These are phyloP conservation scores for Catostylus mosaicus DNA, from an alignment of 30 jellyfish, hydroid and myxozoan genomes.

Conservation along the genomic window DNA sequence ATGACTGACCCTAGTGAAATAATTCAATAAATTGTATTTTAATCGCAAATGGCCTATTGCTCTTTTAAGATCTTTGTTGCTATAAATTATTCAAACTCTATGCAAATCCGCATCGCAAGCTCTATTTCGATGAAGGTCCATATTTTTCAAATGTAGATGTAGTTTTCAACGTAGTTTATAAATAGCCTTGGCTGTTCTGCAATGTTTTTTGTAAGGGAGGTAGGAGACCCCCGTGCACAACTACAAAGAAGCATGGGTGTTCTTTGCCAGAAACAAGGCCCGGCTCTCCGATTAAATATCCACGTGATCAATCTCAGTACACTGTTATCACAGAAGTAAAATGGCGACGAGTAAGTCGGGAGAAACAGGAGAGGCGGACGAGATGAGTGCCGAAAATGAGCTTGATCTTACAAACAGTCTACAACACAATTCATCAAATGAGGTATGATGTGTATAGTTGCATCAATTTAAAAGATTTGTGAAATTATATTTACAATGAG, in stretches of 20 bases:
- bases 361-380: constrained; percentile 41
- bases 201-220: neutral
- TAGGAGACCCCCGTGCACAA: constrained; percentile 35
- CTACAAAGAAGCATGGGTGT: constrained; percentile 29
- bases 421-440: constrained; percentile 18
- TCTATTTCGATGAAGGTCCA: too few relatives aligned
- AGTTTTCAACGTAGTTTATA: too few relatives aligned
- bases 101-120: too few relatives aligned
- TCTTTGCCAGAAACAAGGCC: constrained; percentile 52
- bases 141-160: too few relatives aligned
- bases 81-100: too few relatives aligned
- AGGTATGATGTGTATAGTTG: constrained; percentile 26
- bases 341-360: constrained; percentile 65
- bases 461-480: too few relatives aligned
- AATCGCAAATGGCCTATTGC: too few relatives aligned
- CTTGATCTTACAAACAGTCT: constrained; percentile 7
- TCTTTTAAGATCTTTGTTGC: too few relatives aligned
- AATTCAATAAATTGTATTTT: too few relatives aligned
- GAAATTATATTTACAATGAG: neutral
- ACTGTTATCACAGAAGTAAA: constrained; percentile 40
- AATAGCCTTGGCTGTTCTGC: too few relatives aligned
- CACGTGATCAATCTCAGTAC: constrained; percentile 71
- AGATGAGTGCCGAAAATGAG: constrained; percentile 20
- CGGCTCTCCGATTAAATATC: constrained; percentile 59
- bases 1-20: too few relatives aligned